Base-by-base conservation (phyloP, 2,888 invertebrate species). In the Dioctria rufipes region DNA sequence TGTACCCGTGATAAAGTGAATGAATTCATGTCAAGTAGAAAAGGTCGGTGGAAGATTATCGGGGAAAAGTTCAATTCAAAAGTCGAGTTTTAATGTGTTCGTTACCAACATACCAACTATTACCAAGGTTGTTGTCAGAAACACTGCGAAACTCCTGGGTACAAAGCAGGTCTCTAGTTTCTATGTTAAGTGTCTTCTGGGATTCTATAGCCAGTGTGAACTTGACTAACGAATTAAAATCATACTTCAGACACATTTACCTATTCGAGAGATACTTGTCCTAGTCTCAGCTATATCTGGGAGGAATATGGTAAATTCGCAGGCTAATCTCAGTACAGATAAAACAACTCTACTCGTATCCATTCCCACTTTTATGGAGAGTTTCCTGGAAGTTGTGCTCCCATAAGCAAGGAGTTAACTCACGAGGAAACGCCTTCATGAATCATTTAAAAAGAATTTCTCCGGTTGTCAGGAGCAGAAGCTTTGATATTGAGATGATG, bases 401-500 rank as follows among this genome's bases (percentile, higher is more conserved):
- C 58, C 42, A 13, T 51, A 42, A 58, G 25, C 39, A 63, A 61
- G 11, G 77, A 77, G 63, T 77, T 77, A 61, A 77, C 78, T 78
- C 54, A 54, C 54, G 42, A 66, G 78, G 66, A 78, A 78, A 66
- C 66, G 78, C 78, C 63, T 78, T 66, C 78, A 78, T 78, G 78
- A 78, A 78, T 78, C 78, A 78, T 78, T 78, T 66, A 78, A 78
- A 78, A 66, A 78, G 66, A 66, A 78, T 78, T 78, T 78, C 66
- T 54, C 78, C 66, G 54, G 63, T 54, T 78, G 78, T 78, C 78
- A 78, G 51, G 25, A 66, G 58, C 78, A 78, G 78, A 65, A 78
- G 78, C 78, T 78, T 78, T 78, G 78, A 78, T 78, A 78, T 78
- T 78, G 54, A n/a, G 66, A 78, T 78, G 78, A 78, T 78, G 78